Base-by-base conservation (phyloP, 1,140 invertebrate genomes). In the Bombyx mandarina region DNA sequence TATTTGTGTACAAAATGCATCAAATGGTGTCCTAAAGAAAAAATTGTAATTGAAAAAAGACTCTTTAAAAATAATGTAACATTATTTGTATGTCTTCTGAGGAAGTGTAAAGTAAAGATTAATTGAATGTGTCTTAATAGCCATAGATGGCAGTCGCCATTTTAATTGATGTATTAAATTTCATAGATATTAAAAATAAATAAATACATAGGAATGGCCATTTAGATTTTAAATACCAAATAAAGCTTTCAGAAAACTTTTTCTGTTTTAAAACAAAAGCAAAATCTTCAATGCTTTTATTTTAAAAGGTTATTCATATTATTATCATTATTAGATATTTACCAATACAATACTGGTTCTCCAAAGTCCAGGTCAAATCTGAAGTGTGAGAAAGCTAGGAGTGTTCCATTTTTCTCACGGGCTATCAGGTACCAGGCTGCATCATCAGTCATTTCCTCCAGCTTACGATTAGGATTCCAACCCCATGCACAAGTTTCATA, bases 401-500 rank as follows among this genome's bases (percentile, higher is more conserved):
- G 80, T 68, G 79, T 86, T 7, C 86, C 85, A 57, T 87, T 82
- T 50, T 77, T 71, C 44, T 86, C 74, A 70, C 86, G 88, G 8
- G 91, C 93, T 57, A 95, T 88, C 43, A 95, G 78, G 79, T 94
- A 94, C 89, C 92, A 92, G 5, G 93, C 93, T 56, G 87, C 79
- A 61, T 92, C 90, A 73, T 94, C 93, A 35, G 88, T 91, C 89
- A 95, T 90, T 79, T 95, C 93, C 61, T 92, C 90, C 22, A 88
- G 74, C 82, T 95, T 95, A 12, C 91, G 90, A 49, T 90, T 87
- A 54, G 90, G 90, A 66, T 92, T 92, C 94, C 94, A 95, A 48
- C 93, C 93, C 91, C 92, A 93, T 5, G 91, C 90, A 82, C 92
- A 92, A 7, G 88, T 84, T 67, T 93, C 92, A 89, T 93, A 93